Evolutionary conservation across 2,113 vertebrate species (phyloP).

Genomic region (Lophius piscatorius): DNA sequence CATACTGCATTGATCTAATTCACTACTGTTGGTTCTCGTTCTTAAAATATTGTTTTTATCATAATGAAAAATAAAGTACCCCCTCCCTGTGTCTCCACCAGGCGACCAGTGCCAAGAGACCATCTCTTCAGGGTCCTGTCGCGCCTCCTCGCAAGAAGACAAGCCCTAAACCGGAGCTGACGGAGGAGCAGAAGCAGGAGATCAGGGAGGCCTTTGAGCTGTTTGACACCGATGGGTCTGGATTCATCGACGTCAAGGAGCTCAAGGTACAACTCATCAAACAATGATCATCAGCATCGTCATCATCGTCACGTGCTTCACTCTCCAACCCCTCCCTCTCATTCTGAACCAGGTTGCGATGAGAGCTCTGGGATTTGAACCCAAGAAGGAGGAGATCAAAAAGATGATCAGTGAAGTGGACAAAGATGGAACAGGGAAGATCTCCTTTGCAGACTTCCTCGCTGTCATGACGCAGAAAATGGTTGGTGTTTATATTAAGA

Average conservation of each 20-base stretch:
- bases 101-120: constrained; percentile 84
- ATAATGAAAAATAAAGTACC: no score
- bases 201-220: constrained; percentile 93
- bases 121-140: constrained; percentile 75
- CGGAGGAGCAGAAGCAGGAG: constrained; percentile 90
- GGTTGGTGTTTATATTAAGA: constrained; percentile 74
- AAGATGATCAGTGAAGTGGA: constrained; percentile 90
- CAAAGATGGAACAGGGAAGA: constrained; percentile 90
- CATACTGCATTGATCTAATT: no score
- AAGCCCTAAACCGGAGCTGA: constrained; percentile 85
- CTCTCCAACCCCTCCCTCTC: not conserved
- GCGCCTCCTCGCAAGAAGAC: constrained; percentile 84
- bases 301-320: not conserved
- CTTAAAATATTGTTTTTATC: no score
- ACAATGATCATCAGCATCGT: not conserved
- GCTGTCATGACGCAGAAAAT: constrained; percentile 93
- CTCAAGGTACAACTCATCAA: constrained; percentile 80
- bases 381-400: constrained; percentile 94
- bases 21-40: no score
- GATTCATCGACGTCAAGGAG: constrained; percentile 89
- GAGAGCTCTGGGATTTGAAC: constrained; percentile 94
- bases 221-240: constrained; percentile 88
- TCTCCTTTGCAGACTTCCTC: constrained; percentile 89
- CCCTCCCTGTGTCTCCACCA: constrained; percentile 39
- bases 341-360: constrained; percentile 85